Base-by-base conservation (phyloP, 2,797 vertebrate species). In the Poecilia wingei region DNA sequence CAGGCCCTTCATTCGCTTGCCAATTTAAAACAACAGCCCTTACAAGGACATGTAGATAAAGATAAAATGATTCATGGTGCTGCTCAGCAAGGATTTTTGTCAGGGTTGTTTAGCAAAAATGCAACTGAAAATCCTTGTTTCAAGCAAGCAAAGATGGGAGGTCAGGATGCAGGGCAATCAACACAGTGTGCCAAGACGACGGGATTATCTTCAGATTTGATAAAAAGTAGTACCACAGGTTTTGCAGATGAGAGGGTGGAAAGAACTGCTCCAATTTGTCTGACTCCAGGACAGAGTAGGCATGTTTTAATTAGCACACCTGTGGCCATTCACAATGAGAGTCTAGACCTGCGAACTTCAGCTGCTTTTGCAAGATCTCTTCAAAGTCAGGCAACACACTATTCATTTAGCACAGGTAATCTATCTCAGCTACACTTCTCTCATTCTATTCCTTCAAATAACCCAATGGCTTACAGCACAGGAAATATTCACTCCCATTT, bases 41-140 rank as follows among this genome's bases (percentile, higher is more conserved):
- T 81, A 55, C 83, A 96, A 82, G 91, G 93, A 68, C 57, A 84
- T 85, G 66, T 59, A 61, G 92, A 91, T 80, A 92, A 81, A 1
- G 90, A 95, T 72, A 92, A 93, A 69, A 94, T 82, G 28, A 91
- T 55, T 68, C 77, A 74, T 41, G 75, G 3, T 76, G 78, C 68
- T 83, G 80, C 81, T 53, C 83, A 92, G n/a, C 92, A 95, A 87
- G 92, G 95, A 2, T 92, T 97, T 87, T 87, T 97, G 85, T 96
- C 97, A 87, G 95, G 95, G 66, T 91, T 97, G 61, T 95, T 97
- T 78, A 95, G 84, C 74, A 95, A 95, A 87, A 89, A 92, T 76
- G 93, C 94, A 77, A 92, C 41, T 75, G 95, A 95, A 85, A 94
- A 93, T 47, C 59, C 91, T 22, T 84, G 87, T 79, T 88, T 85